Conservation (phyloP, 1,140 invertebrate species). For the Aphaenogaster rudis region DNA sequence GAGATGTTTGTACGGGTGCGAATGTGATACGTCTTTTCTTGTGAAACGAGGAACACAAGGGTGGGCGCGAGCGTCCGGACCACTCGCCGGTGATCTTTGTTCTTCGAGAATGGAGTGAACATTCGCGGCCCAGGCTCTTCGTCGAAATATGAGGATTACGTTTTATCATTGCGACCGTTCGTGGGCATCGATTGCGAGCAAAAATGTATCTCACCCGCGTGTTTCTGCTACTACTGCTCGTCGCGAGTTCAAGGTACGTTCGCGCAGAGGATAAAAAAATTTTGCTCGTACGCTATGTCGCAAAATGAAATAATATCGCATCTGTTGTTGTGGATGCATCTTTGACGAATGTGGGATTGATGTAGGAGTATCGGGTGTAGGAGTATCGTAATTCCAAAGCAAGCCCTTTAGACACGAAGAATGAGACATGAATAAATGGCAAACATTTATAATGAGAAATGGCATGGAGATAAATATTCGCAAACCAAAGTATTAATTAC, state of each 20-base stretch:
- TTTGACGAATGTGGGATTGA: background rate
- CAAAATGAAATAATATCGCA: background rate
- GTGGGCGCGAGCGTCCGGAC: background rate
- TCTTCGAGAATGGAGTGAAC: constrained; percentile 73
- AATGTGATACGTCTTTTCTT: constrained; percentile 6
- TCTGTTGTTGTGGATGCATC: background rate
- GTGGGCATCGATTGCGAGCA: constrained; percentile 76
- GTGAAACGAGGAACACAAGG: constrained; percentile 43
- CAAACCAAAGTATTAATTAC: background rate
- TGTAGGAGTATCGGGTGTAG: background rate
- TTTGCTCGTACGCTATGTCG: background rate
- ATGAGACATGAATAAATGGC: background rate
- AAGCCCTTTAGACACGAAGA: background rate
- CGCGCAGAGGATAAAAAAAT: background rate
- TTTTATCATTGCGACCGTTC: constrained; percentile 73
- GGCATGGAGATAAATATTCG: background rate
- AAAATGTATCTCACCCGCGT: constrained; percentile 83
- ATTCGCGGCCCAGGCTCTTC: constrained; percentile 58
- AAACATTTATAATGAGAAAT: background rate
- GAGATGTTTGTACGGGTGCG: constrained; percentile 25
- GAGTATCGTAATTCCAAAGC: background rate
- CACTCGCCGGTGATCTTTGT: background rate
- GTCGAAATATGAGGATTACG: constrained; percentile 86
- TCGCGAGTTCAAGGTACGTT: constrained; percentile 82
- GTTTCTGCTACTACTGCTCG: constrained; percentile 80